Percentiles rank a stretch among this genome's conserved stretches.
Evolutionary conservation across 2,797 vertebrate species (phyloP).

Genomic region (Lycodopsis pacificus): DNA sequence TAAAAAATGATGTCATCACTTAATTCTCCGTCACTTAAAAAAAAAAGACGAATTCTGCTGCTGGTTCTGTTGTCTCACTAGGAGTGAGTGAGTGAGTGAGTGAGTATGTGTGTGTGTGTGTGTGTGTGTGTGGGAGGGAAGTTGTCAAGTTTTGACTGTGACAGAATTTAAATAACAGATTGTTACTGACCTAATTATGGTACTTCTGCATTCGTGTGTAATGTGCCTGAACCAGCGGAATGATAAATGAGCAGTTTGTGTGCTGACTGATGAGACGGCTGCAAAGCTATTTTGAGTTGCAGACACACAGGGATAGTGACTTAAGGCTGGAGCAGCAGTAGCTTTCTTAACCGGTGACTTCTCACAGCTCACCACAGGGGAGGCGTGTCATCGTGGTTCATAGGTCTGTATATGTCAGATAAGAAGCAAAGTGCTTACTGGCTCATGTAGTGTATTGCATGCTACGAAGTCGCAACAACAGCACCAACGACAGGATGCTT

Average conservation of each 20-base stretch:
- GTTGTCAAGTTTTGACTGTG: slow-evolving; percentile 53
- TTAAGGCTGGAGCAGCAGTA: slow-evolving; percentile 49
- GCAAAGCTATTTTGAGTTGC: slow-evolving; percentile 56
- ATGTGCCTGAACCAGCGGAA: slow-evolving; percentile 58
- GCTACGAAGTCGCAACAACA: slow-evolving; percentile 21
- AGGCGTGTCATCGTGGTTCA: slow-evolving; percentile 71
- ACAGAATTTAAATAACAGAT: slow-evolving; percentile 72
- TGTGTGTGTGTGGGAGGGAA: slow-evolving; percentile 36
- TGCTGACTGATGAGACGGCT: slow-evolving; percentile 48
- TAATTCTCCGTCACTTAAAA: slow-evolving; percentile 30
- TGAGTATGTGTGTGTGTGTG: slow-evolving; percentile 15
- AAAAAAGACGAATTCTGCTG: slow-evolving; percentile 16
- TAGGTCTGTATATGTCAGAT: slow-evolving; percentile 74
- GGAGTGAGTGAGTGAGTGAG: not conserved
- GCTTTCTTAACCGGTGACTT: slow-evolving; percentile 71
- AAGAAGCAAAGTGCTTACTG: slow-evolving; percentile 57
- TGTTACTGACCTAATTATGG: slow-evolving; percentile 74
- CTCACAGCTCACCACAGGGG: slow-evolving; percentile 82
- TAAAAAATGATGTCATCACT: slow-evolving; percentile 44
- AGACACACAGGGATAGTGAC: slow-evolving; percentile 41
- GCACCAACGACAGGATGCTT: slow-evolving; percentile 35
- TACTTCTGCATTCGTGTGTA: slow-evolving; percentile 57
- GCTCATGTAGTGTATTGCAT: slow-evolving; percentile 36
- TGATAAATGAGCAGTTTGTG: slow-evolving; percentile 63
- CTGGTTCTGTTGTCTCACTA: slow-evolving; percentile 28